These are phyloP conservation scores for Phalera bucephala DNA, from an alignment of 2,888 invertebrate species.

Conservation along the genomic window DNA sequence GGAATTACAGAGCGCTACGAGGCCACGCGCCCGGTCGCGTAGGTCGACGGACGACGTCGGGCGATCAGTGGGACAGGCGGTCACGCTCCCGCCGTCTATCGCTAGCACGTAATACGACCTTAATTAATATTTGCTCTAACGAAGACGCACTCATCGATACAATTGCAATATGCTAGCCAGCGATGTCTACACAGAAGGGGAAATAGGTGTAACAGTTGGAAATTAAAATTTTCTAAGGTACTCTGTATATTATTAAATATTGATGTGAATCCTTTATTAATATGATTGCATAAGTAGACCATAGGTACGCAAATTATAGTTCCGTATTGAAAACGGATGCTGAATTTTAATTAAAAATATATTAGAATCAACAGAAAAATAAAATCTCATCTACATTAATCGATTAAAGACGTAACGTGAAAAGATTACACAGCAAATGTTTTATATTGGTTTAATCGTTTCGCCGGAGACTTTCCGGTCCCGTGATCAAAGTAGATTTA, in stretches of 20 bases:
- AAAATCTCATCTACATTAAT: too few relatives aligned
- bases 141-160: conserved; percentile 51
- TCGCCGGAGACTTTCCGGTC: conserved; percentile 69
- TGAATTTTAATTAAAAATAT: too few relatives aligned
- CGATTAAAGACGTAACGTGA: conserved; percentile 43
- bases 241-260: too few relatives aligned
- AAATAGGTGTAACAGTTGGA: conserved; percentile 12
- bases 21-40: conserved; percentile 17
- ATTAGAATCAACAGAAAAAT: too few relatives aligned
- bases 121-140: conserved; percentile 72
- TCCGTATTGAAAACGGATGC: too few relatives aligned
- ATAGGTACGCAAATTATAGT: too few relatives aligned
- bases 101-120: conserved; percentile 53
- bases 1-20: conserved; percentile 19
- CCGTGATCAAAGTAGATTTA: conserved; percentile 76
- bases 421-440: conserved; percentile 56
- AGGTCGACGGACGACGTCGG: conserved; percentile 13
- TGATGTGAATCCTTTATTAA: background rate
- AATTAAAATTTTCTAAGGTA: conserved; percentile 5
- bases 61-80: conserved; percentile 24
- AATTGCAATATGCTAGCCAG: conserved; percentile 43
- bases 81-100: conserved; percentile 48
- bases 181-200: conserved; percentile 10
- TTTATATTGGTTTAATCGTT: conserved; percentile 70
- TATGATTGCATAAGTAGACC: background rate